Evolutionary conservation across 2,888 invertebrate genomes (phyloP), one percentile per base, ranked within the genome.

Genomic region (Axea sp.): DNA sequence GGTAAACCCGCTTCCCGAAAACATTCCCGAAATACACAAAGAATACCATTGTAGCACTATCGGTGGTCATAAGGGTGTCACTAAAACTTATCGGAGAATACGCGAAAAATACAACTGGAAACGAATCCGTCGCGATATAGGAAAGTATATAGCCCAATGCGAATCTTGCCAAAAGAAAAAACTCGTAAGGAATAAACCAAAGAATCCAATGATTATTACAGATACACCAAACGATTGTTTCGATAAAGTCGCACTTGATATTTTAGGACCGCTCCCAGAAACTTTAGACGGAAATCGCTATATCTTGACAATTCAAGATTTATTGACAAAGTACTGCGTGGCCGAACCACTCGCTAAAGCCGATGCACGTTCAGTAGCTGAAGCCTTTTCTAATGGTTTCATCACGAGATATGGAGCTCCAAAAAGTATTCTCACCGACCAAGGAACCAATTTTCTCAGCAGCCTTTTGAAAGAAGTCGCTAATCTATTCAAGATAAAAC

Each of bases 191-290:
- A 17, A 26, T 0, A 60, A 65, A 41, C 51, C 69, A 0, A 24
- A 17, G 8, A 62, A 62, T 11, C 77, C 80, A 0, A 51, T 80
- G 73, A 28, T 73, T 0, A 41, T 67, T 2, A 76, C 77, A 0
- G 60, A 69, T 5, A 64, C 75, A 0, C 65, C 76, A 0, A 8
- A 45, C 0, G 57, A 57, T 4, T 31, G 12, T 12, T 31, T 31
- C 12, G 12, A 11, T 1, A 31, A 31, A 6, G 31, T 31, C 1
- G 31, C 31, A 1, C 5, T 31, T 5, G 31, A 31, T 12, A 31
- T 31, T 31, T 11, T 31, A 1, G 31, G 31, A 3, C 31, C 31
- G 2, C 12, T 31, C 1, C 31, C 12, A n/a, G 6, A 31, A 6
- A 31, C 12, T 2, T 3, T 3, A 2, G 4, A 19, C 3, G 19